phyloP scores from a whole-genome alignment of 2,113 vertebrate species.

The Delphinapterus leucas region DNA sequence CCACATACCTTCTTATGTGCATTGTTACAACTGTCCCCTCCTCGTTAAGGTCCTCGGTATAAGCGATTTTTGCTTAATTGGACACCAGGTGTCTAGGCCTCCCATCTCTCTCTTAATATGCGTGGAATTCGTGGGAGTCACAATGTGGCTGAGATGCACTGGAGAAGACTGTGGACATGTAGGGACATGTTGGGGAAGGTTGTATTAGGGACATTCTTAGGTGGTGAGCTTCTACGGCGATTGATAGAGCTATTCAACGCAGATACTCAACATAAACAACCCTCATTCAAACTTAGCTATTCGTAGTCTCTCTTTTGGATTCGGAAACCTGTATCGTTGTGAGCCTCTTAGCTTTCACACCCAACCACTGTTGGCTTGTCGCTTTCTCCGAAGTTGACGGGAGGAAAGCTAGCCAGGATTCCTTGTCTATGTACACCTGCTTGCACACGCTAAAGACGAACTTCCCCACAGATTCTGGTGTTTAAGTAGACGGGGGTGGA shows the following conservation, averaged over 20 bases:
- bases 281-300: no score
- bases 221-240: no score
- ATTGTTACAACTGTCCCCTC: neutral
- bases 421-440: neutral
- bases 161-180: neutral
- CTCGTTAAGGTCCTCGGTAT: neutral
- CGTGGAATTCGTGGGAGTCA: neutral
- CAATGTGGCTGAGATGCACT: neutral
- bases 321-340: neutral
- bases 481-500: neutral
- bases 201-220: neutral
- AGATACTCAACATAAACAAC: accelerated
- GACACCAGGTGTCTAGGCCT: neutral
- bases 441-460: neutral
- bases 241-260: accelerated
- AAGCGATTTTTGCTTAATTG: neutral
- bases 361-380: neutral
- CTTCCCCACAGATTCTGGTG: neutral
- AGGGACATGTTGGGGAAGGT: neutral
- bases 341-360: neutral
- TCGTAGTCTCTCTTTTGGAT: accelerated
- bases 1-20: neutral
- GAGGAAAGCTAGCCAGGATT: neutral
- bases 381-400: neutral
- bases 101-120: accelerated